Conservation (phyloP, 1,140 invertebrate genomes). For the Neodiprion lecontei region DNA sequence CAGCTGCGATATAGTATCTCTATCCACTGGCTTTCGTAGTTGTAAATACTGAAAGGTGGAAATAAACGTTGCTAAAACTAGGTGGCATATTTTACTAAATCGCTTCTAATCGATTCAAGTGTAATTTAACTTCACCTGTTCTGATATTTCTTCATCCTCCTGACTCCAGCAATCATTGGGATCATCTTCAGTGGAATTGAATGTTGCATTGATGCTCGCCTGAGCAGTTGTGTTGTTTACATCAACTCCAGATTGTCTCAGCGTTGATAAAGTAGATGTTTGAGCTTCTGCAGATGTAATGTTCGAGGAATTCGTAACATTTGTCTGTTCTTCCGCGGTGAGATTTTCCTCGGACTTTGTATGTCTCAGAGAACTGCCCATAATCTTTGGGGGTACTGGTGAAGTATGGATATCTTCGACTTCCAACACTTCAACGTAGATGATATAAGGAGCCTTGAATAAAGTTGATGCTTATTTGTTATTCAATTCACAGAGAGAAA, state of each 20-base stretch:
- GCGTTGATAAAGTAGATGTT: slow-evolving; percentile 33
- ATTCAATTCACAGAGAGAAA: slow-evolving; percentile 16
- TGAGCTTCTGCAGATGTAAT: slow-evolving; percentile 42
- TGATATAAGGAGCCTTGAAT: slow-evolving; percentile 91
- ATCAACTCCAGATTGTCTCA: slow-evolving; percentile 53
- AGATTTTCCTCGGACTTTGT: slow-evolving; percentile 95
- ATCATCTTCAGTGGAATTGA: slow-evolving; percentile 65
- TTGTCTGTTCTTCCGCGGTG: slow-evolving; percentile 58
- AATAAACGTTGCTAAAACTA: slow-evolving; percentile 40
- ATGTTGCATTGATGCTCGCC: slow-evolving; percentile 51
- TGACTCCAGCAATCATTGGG: slow-evolving; percentile 87
- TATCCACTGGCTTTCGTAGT: slow-evolving; percentile 68
- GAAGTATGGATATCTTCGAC: slow-evolving; percentile 86
- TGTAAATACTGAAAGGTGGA: slow-evolving; percentile 64
- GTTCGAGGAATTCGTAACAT: slow-evolving; percentile 44
- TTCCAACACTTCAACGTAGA: slow-evolving; percentile 96
- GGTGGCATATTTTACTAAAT: slow-evolving; percentile 30
- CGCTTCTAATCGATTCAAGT: not conserved
- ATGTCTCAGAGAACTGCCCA: slow-evolving; percentile 82
- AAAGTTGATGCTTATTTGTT: slow-evolving; percentile 9
- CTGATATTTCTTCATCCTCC: slow-evolving; percentile 92
- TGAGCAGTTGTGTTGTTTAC: slow-evolving; percentile 39
- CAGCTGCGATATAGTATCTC: slow-evolving; percentile 89
- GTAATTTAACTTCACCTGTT: slow-evolving; percentile 64
- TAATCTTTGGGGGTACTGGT: slow-evolving; percentile 79